Evolutionary conservation across 2,888 invertebrate species (phyloP).

Genomic region (Leptinotarsa rubiginosa): DNA sequence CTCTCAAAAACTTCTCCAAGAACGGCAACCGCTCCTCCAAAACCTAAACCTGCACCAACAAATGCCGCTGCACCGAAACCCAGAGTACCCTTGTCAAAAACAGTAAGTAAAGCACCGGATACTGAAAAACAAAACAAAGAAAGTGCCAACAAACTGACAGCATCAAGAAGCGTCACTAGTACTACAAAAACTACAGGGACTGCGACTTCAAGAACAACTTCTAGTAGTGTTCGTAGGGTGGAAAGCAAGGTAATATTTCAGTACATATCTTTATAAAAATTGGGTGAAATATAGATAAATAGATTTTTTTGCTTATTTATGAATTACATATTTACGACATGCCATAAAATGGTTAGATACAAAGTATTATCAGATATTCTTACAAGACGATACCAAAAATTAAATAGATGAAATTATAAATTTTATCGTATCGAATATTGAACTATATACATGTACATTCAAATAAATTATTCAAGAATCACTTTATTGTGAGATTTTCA

Average conservation of each 20-base stretch:
- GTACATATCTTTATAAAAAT: too few species aligned
- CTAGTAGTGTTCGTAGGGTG: slow-evolving; percentile 56
- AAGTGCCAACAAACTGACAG: slow-evolving; percentile 74
- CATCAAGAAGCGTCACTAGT: slow-evolving; percentile 56
- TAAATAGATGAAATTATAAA: too few species aligned
- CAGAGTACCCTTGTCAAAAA: slow-evolving; percentile 53
- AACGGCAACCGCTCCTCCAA: slow-evolving; percentile 41
- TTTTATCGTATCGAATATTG: too few species aligned
- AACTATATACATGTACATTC: too few species aligned
- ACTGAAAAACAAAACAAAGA: slow-evolving; percentile 75
- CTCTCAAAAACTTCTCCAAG: slow-evolving; percentile 34
- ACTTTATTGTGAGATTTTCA: too few species aligned
- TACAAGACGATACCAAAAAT: too few species aligned
- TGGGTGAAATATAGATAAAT: too few species aligned
- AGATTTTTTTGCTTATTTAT: too few species aligned
- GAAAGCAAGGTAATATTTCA: slow-evolving; percentile 56
- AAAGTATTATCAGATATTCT: too few species aligned
- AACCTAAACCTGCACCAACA: slow-evolving; percentile 43
- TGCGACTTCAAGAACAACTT: slow-evolving; percentile 45
- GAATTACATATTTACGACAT: too few species aligned
- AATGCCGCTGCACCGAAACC: slow-evolving; percentile 50
- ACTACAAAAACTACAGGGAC: slow-evolving; percentile 48
- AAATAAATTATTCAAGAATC: too few species aligned
- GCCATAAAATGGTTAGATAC: too few species aligned
- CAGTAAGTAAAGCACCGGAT: slow-evolving; percentile 55